Evolutionary conservation across 2,888 invertebrate species (phyloP), one percentile per base, ranked within the genome.

Genomic region (Parascotia fuliginaria): DNA sequence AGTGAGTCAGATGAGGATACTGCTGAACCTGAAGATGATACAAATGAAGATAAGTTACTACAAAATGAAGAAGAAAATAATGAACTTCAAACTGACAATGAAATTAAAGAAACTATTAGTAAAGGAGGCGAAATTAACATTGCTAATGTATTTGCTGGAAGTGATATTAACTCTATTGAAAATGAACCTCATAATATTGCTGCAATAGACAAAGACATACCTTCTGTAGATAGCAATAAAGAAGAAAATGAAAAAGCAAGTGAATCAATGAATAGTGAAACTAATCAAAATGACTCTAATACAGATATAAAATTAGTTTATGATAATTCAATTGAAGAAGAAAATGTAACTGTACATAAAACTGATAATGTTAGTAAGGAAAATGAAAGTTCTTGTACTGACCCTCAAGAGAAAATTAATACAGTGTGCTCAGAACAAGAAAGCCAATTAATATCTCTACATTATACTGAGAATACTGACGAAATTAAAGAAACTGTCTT

Each of bases 1-100:
- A 96, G 96, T 63, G 95, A 95, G 43, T 57, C 62, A 29, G 72
- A 79, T 51, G 73, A 67, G 40, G 66, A 70, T 42, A 53, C 44
- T 14, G 36, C 34, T 52, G 42, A 60, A 42, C 22, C 41, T 39
- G 55, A 65, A 40, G 36, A 15, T 39, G 53, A 64, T 11, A 34
- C 47, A 31, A 42, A 38, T 4, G 36, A 29, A 11, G 24, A 38
- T 38, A 9, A 19, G 9, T 7, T 15, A 27, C 1, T 3, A 15
- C 22, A 22, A 29, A 37, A 14, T 12, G 14, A 15, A 31, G 12
- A 15, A 15, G 31, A 14, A 9, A 45, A 38, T 15, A 22, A 7
- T 24, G 38, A 45, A 9, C 3, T 24, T 12, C 24, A 27, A 38
- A 42, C 27, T 33, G 41, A 47, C 13, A 31, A 5, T 36, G 41